Base-by-base conservation (phyloP, 2,888 invertebrate genomes). In the Agrotis clavis region DNA sequence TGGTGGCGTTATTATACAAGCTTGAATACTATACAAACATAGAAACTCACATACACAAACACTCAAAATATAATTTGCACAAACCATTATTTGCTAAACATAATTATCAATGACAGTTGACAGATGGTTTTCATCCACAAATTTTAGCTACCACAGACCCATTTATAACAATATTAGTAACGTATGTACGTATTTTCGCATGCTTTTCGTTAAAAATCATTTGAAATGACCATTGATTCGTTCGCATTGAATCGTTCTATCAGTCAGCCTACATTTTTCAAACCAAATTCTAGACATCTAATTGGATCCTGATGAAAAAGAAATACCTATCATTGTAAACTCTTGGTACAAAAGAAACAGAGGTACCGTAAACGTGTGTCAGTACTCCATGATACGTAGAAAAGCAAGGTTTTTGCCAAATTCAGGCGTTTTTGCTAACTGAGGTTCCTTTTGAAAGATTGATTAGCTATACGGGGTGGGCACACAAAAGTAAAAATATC, bases 281-380 rank as follows among this genome's bases (percentile, higher is more conserved):
- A 64, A 47, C 19, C 16, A 25, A 41, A 25, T 19, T 18, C 1
- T 2, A 63, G 19, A 19, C 11, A 64, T 1, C 0, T 50, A 65
- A 67, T 67, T 67, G 18, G 14, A 48, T 65, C 9, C 30, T 48
- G 14, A 47, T 47, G 13, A 30, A 21, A 48, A 66, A 14, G 2
- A 21, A 4, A 11, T 16, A 6, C 11, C 59, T n/a, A 41, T 9
- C 13, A 13, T 54, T 54, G 45, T 7, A 30, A 19, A n/a, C 41
- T 30, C 14, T 21, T 7, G 21, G 53, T 54, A 69, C 71, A 54
- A 54, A 21, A 21, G 30, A 19, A 18, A n/a, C 18, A 5, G 11
- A 5, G 47, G 67, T 67, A 66, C 67, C 7, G 14, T 7, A 25
- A 2, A 25, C 25, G 25, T 25, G 2, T 16, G 18, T 35, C 16